phyloP scores from a whole-genome alignment of 92 coral and sea anemone genomes.

The Heteractis magnifica region DNA sequence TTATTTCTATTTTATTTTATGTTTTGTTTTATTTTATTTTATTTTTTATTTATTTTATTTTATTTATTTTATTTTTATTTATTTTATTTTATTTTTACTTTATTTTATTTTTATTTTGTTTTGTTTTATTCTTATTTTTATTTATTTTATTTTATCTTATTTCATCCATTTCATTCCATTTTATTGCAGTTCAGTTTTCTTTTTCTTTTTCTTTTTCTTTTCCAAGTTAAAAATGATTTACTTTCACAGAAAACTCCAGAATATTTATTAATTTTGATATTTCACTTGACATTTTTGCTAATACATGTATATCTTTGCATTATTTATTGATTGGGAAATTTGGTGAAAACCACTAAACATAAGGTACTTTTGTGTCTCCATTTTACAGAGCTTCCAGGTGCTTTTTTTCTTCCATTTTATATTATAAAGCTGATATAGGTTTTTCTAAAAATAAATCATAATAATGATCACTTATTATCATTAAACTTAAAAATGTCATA shows the following conservation, averaged over 20 bases:
- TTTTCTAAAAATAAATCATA: not conserved
- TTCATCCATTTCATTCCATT: not conserved
- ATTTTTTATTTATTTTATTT: not conserved
- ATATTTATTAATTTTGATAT: not conserved
- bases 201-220: not conserved
- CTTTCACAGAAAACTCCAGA: not conserved
- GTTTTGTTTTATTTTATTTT: not conserved
- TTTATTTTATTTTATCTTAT: not conserved
- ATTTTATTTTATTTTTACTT: not conserved
- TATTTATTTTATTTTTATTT: not conserved
- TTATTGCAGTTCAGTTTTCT: not conserved
- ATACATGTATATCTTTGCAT: not conserved
- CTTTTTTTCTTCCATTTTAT: not conserved
- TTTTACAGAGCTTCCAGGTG: not conserved
- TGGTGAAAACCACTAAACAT: conserved; percentile 3
- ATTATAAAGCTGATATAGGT: not conserved
- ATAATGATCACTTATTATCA: not conserved
- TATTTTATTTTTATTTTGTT: no score
- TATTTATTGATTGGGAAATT: conserved; percentile 30
- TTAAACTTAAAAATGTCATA: not conserved
- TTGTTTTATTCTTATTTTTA: no score
- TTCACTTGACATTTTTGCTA: not conserved
- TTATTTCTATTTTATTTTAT: not conserved
- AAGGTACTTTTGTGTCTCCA: not conserved
- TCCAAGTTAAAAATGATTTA: not conserved